Base-by-base conservation (phyloP, 2,888 invertebrate genomes). In the Thera obeliscata region DNA sequence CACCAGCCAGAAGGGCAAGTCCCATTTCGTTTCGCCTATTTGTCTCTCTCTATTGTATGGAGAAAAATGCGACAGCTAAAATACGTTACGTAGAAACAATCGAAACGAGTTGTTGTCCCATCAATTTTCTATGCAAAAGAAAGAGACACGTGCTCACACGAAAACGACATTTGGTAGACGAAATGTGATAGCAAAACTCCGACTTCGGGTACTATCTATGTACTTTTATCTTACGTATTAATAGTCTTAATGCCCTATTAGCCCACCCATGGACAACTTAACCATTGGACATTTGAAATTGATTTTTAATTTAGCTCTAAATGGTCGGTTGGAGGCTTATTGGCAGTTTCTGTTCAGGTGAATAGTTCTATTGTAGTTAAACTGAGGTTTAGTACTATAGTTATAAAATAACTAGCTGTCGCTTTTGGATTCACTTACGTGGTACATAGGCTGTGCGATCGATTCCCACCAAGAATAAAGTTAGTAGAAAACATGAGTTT, bases 171-270 rank as follows among this genome's bases (percentile, higher is more conserved):
- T 22, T 22, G 22, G 22, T 22, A 22, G 22, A 22, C 22, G 22
- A 22, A 22, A 22, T 22, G 22, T 22, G 22, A 22, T 22, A 1
- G 12, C 22, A 22, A 22, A 22, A 22, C 22, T 22, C 22, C 22
- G 22, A 22, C 22, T 22, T 22, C 22, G 22, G 22, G 22, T 22
- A 22, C 22, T 22, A 22, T 82, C 73, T 72, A 74, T 76, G 76
- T 80, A 80, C 80, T 83, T 86, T 85, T 83, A 86, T 84, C 81
- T 76, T 74, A 76, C 78, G 81, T 81, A 83, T 84, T 82, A 81
- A 82, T 81, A 69, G 64, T 71, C 72, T 80, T 72, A 78, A 82
- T 79, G 75, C 78, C 64, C 72, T 75, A 78, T 80, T 78, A 79
- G 77, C 55, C 59, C 64, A 61, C 68, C 73, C 72, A 67, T 73